Evolutionary conservation across 2,113 vertebrate genomes (phyloP).

Genomic region (Hyla sarda): DNA sequence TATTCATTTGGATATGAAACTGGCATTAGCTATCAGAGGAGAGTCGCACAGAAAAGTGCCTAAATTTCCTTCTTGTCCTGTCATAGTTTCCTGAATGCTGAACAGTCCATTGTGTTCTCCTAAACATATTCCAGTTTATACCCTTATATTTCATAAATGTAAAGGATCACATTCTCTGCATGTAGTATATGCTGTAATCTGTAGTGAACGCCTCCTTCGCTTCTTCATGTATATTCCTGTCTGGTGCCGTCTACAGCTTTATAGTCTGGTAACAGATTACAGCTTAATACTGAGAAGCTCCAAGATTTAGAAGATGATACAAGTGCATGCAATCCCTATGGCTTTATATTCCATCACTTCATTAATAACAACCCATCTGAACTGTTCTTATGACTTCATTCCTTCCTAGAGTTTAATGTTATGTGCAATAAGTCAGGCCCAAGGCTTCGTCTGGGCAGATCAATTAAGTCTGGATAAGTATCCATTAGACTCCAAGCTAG

Average conservation of each 20-base stretch:
- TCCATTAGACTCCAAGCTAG: constrained; percentile 6
- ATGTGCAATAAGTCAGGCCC: not conserved
- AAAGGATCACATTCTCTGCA: not conserved
- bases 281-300: not conserved
- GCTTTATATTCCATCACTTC: not conserved
- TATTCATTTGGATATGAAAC: no score
- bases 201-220: not conserved
- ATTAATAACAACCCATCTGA: not conserved
- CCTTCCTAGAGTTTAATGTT: not conserved
- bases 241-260: not conserved
- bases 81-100: no score
- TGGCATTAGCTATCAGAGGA: no score
- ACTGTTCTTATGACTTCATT: not conserved
- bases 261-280: not conserved
- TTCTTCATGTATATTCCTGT: not conserved
- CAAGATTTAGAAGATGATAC: not conserved
- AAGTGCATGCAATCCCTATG: not conserved
- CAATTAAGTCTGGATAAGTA: constrained; percentile 21
- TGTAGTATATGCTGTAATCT: not conserved
- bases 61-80: no score
- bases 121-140: not conserved
- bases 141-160: not conserved
- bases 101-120: not conserved
- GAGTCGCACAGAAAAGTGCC: no score
- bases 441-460: not conserved